Conservation (phyloP, 1,140 invertebrate species). For the Platyura marginata region DNA sequence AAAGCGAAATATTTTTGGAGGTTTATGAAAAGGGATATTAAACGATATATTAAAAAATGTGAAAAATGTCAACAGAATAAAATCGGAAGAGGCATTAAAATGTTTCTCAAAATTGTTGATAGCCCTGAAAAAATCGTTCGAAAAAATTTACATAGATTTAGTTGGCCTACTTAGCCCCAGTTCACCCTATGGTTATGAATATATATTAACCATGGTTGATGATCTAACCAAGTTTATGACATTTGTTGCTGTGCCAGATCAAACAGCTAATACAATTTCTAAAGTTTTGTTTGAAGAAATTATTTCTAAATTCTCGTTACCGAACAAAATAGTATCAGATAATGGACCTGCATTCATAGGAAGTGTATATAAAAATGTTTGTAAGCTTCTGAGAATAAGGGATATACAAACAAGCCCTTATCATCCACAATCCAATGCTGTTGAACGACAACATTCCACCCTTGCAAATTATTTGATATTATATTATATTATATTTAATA, state of each 20-base stretch:
- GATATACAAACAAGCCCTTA: not conserved
- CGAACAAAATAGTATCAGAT: not conserved
- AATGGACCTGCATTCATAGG: not conserved
- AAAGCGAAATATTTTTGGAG: not conserved
- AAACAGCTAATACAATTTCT: not conserved
- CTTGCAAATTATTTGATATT: not conserved
- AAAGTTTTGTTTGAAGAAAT: not conserved
- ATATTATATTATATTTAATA: too few species aligned
- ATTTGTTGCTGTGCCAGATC: not conserved
- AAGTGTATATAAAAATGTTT: not conserved
- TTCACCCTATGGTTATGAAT: not conserved
- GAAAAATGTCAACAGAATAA: slow-evolving; percentile 9
- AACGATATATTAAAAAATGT: slow-evolving; percentile 8
- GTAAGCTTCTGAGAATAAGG: not conserved
- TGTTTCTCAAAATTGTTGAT: slow-evolving; percentile 10
- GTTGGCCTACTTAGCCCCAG: slow-evolving; percentile 9
- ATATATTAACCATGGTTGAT: not conserved
- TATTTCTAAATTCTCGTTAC: not conserved
- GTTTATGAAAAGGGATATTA: slow-evolving; percentile 3
- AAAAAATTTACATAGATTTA: slow-evolving; percentile 9
- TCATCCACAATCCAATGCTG: not conserved
- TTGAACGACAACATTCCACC: not conserved
- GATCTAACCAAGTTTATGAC: not conserved
- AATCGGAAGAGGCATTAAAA: slow-evolving; percentile 6
- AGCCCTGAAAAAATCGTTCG: slow-evolving; percentile 7